These are phyloP conservation scores for Clistopyga incitator DNA, from an alignment of 2,888 invertebrate genomes.

Conservation along the genomic window DNA sequence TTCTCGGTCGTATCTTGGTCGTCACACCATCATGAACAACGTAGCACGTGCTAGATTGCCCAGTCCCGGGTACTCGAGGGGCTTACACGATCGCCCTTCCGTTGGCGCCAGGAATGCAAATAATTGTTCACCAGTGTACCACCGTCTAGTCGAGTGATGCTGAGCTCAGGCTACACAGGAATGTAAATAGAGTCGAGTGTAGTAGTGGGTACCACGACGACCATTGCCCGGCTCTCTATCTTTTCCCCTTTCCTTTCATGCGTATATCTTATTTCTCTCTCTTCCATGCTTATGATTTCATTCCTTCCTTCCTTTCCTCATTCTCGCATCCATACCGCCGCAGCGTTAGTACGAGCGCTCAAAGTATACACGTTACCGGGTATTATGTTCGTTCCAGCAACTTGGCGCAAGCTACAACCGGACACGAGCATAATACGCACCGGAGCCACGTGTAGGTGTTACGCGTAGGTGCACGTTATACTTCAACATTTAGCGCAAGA, in stretches of 20 bases:
- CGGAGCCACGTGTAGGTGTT: constrained; percentile 28
- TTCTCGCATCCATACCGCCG: constrained; percentile 37
- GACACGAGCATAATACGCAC: constrained; percentile 40
- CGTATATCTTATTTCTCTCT: constrained; percentile 5
- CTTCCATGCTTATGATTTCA: constrained; percentile 40
- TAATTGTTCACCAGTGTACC: constrained; percentile 78
- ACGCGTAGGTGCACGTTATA: constrained; percentile 36
- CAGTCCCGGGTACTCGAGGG: constrained; percentile 16
- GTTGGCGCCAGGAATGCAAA: constrained; percentile 79
- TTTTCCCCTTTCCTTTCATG: background rate
- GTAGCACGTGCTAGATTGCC: constrained; percentile 26
- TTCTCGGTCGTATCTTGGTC: constrained; percentile 60
- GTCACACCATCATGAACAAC: constrained; percentile 14
- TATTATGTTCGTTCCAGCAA: constrained; percentile 39
- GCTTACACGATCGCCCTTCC: constrained; percentile 63
- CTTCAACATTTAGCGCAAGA: constrained; percentile 26
- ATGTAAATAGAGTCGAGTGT: constrained; percentile 79
- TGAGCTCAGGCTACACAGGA: constrained; percentile 74
- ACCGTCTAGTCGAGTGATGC: constrained; percentile 20
- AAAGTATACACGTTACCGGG: constrained; percentile 41
- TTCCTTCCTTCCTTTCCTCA: constrained; percentile 22
- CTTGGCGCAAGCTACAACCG: constrained; percentile 10
- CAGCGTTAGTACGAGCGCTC: constrained; percentile 45
- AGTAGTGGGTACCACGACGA: background rate
- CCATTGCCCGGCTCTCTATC: constrained; percentile 35